Base-by-base conservation (phyloP, 2,888 invertebrate species). In the Drosophila antonietae region DNA sequence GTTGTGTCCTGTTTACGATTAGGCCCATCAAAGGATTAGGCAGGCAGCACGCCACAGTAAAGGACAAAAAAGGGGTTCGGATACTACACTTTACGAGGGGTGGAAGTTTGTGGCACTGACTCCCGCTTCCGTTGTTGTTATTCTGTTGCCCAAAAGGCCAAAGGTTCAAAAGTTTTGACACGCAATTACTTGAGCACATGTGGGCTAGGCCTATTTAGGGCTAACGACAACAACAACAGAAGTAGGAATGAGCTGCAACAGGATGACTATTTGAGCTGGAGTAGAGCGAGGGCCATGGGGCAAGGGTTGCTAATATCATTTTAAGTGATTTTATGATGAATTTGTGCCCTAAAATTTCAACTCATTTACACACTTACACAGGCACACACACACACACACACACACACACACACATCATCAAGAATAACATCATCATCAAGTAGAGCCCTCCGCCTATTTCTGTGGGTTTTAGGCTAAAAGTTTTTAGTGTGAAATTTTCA, bases 271-370 rank as follows among this genome's bases (percentile, higher is more conserved):
- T 58, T 14, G 28, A 20, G 47, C 31, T 28, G 62, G 65, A 52
- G 28, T 23, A 51, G 61, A 62, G 52, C 60, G 8, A 53, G 59
- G 46, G 52, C 33, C 28, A 58, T 49, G 69, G 70, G 72, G 59
- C 51, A 64, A 75, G 82, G 86, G 87, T 83, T 78, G 86, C 69
- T 88, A 89, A 87, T 89, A 81, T 86, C 88, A 83, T 87, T 90
- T 88, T 87, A 91, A 91, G 91, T 91, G 91, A 91, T 91, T 91
- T 91, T 90, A 88, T 91, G 91, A 91, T 91, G 91, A 90, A 91
- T 91, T 91, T 89, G 74, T 86, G 87, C 85, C 89, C 89, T 83
- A 87, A 89, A 89, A 86, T 73, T 75, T 67, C 69, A 83, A 59
- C 88, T 85, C 87, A 87, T 85, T 86, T 89, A 59, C 62, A 44